Evolutionary conservation across 2,113 vertebrate genomes (phyloP).

Genomic region (Mungos mungo): DNA sequence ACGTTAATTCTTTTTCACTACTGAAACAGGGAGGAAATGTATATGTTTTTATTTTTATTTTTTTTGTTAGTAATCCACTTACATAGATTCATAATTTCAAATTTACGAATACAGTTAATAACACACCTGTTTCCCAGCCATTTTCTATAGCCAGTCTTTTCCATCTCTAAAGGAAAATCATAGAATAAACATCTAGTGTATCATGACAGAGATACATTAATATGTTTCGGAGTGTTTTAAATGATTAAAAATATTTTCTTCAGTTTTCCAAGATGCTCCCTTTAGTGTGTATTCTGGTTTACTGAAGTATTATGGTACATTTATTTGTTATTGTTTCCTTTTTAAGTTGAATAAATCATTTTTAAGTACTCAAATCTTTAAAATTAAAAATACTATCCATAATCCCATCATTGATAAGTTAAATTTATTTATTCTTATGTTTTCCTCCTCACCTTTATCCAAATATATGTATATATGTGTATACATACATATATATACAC

Average conservation of each 20-base stretch:
- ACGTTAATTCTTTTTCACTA: neutral
- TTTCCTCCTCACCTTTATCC: neutral
- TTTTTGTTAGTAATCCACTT: neutral
- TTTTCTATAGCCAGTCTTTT: neutral
- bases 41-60: neutral
- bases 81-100: neutral
- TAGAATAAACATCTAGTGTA: neutral
- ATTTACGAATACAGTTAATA: neutral
- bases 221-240: neutral
- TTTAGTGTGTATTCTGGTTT: neutral
- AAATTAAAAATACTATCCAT: neutral
- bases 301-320: neutral
- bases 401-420: neutral
- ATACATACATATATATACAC: neutral
- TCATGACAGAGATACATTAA: neutral
- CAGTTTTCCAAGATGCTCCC: neutral
- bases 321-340: neutral
- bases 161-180: neutral
- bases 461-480: neutral
- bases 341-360: neutral
- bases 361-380: neutral
- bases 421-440: neutral
- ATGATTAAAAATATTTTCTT: neutral
- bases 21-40: neutral
- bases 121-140: neutral